These are phyloP conservation scores for Calypte anna DNA, from an alignment of 2,113 vertebrate species.

Conservation along the genomic window DNA sequence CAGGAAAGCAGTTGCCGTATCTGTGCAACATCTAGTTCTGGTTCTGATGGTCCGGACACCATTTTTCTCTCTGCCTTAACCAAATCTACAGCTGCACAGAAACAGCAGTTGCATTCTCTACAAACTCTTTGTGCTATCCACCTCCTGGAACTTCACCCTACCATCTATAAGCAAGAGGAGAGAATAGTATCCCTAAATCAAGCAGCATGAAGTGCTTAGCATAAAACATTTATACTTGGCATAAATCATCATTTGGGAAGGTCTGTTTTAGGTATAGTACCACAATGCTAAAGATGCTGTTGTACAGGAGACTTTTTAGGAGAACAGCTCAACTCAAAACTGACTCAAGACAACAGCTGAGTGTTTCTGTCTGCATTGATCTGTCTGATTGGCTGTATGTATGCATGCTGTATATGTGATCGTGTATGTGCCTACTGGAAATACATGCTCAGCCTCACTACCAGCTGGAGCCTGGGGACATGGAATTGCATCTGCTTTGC, in stretches of 20 bases:
- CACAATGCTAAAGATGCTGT: background rate
- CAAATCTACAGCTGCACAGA: background rate
- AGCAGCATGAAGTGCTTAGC: background rate
- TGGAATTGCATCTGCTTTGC: background rate
- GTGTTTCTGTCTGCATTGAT: background rate
- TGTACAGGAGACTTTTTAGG: background rate
- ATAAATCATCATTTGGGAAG: background rate
- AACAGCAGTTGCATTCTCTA: background rate
- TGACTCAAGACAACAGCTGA: fast-evolving
- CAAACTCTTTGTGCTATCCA: background rate
- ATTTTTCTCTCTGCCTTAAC: background rate
- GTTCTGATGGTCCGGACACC: background rate
- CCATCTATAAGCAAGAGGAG: background rate
- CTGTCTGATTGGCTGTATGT: fast-evolving
- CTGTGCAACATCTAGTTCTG: background rate
- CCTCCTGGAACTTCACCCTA: background rate
- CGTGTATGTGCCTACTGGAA: background rate
- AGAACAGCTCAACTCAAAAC: background rate
- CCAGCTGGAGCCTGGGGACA: background rate
- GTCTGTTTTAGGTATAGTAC: background rate
- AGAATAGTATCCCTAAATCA: background rate
- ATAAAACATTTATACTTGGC: background rate
- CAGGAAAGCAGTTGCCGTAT: background rate
- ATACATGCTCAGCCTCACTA: background rate
- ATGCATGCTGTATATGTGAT: fast-evolving